Conservation (phyloP, 2,113 vertebrate genomes). For the Eolophus roseicapilla region DNA sequence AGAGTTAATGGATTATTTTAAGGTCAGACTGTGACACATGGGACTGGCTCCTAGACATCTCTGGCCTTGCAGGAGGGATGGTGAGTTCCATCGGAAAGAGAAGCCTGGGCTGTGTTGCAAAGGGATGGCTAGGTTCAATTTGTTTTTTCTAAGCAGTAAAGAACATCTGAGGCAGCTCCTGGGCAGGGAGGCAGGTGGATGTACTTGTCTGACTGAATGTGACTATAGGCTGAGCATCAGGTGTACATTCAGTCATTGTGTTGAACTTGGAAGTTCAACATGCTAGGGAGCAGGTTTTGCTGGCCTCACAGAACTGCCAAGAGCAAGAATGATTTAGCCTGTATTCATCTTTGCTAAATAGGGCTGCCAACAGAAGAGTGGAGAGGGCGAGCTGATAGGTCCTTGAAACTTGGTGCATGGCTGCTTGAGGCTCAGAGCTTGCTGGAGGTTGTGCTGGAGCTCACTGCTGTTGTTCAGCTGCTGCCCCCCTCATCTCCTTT, state of each 20-base stretch:
- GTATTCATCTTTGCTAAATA: not conserved
- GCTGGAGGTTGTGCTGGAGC: too few relatives aligned
- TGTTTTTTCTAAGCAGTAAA: not conserved
- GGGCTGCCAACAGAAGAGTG: not conserved
- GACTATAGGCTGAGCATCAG: not conserved
- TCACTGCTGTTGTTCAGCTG: not conserved
- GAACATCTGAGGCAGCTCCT: not conserved
- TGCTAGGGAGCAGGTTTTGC: not conserved
- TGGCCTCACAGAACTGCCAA: not conserved
- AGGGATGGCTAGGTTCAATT: fast-evolving
- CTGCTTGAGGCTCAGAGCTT: not conserved
- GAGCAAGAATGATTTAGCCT: not conserved
- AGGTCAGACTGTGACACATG: not conserved
- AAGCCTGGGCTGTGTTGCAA: fast-evolving
- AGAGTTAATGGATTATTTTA: not conserved
- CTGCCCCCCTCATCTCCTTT: not conserved
- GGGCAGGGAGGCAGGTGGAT: not conserved
- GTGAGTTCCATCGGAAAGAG: not conserved
- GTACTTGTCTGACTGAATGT: too few relatives aligned
- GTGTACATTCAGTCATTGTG: fast-evolving
- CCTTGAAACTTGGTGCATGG: fast-evolving
- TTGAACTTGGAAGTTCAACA: not conserved
- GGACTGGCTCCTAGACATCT: not conserved
- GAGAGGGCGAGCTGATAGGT: fast-evolving
- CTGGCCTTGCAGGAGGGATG: not conserved